These are phyloP conservation scores for Megatriorchis doriae DNA, from an alignment of 2,113 vertebrate genomes.

Conservation along the genomic window DNA sequence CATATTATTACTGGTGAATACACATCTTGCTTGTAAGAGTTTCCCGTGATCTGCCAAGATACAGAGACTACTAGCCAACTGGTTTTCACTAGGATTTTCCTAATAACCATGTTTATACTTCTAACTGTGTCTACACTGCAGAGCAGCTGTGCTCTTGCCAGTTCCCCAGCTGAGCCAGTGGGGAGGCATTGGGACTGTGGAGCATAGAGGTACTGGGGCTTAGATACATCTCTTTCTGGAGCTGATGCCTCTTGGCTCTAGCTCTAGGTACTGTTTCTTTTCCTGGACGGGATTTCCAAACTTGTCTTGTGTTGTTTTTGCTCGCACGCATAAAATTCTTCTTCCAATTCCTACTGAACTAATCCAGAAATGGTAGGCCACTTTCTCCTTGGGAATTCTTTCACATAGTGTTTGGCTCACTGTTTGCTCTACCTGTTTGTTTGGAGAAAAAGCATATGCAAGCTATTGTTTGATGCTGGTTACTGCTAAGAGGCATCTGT, in stretches of 20 bases:
- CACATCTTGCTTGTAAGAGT: background rate
- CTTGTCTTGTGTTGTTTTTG: background rate
- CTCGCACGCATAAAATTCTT: background rate
- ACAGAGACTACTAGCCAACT: background rate
- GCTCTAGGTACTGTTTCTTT: background rate
- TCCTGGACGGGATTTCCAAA: background rate
- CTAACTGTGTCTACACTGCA: background rate
- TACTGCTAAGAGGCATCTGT: constrained; percentile 5
- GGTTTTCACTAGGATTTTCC: background rate
- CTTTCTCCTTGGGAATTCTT: background rate
- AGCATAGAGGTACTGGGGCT: background rate
- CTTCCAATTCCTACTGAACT: background rate
- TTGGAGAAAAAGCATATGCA: background rate
- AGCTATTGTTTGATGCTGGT: constrained; percentile 2
- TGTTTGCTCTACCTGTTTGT: background rate
- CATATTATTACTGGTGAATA: background rate
- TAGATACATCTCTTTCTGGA: background rate
- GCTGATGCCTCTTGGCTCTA: background rate
- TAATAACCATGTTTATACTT: background rate
- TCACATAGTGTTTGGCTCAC: background rate
- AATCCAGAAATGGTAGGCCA: background rate
- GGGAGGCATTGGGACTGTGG: rapidly evolving
- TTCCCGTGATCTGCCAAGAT: background rate
- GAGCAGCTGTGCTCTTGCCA: background rate
- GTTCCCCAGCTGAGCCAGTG: background rate